Percentiles rank a stretch among this genome's conserved stretches.
phyloP scores from a whole-genome alignment of 64 coral and sea anemone genomes.

The Pocillopora damicornis region DNA sequence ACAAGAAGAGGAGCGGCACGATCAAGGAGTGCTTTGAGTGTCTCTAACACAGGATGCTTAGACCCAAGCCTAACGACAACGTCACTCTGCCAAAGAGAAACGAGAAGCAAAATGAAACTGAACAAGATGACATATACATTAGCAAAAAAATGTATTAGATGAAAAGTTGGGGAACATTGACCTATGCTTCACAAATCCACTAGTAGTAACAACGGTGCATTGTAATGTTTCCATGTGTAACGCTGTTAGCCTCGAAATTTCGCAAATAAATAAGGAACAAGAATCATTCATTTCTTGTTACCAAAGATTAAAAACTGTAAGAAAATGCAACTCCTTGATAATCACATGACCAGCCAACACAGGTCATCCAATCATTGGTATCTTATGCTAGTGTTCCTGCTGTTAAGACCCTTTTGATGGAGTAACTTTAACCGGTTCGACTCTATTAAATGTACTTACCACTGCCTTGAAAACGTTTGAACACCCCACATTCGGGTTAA shows the following conservation, averaged over 20 bases:
- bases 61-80: constrained; percentile 76
- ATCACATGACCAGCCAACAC: too few relatives aligned
- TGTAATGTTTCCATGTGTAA: too few relatives aligned
- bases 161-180: not conserved
- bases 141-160: not conserved
- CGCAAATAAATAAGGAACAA: too few relatives aligned
- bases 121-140: not conserved
- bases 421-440: not conserved
- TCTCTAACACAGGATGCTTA: constrained; percentile 82
- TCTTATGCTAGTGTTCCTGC: too few relatives aligned
- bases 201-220: too few relatives aligned
- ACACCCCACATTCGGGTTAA: constrained; percentile 66
- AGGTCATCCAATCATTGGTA: not conserved
- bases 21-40: constrained; percentile 82
- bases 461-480: constrained; percentile 80
- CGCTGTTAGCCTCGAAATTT: too few relatives aligned
- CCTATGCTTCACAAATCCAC: too few relatives aligned
- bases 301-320: too few relatives aligned
- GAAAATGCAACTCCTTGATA: too few relatives aligned
- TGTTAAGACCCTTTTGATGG: too few relatives aligned
- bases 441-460: constrained; percentile 44
- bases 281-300: too few relatives aligned
- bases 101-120: not conserved
- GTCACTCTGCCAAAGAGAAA: constrained; percentile 60
- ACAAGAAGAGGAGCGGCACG: constrained; percentile 82